phyloP scores from a whole-genome alignment of 2,797 vertebrate species.

The Aldrovandia affinis region DNA sequence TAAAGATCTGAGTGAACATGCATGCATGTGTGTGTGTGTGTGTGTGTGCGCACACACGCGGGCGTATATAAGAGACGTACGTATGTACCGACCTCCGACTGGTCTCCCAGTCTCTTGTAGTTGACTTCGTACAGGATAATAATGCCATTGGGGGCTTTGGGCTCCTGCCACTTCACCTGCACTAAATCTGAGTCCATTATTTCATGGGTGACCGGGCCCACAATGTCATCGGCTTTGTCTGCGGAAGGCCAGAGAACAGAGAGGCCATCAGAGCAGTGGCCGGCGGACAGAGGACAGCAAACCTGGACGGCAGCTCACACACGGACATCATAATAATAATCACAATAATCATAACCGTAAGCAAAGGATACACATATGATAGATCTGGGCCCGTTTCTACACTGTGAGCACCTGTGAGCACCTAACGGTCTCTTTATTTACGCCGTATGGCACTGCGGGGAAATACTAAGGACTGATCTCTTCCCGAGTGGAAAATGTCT shows the following conservation, averaged over 20 bases:
- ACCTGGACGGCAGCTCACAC: neutral
- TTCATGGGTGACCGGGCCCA: conserved; percentile 81
- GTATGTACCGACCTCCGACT: conserved; percentile 77
- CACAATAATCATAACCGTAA: neutral
- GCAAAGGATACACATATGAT: neutral
- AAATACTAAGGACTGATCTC: conserved; percentile 18
- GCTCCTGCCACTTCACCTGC: conserved; percentile 87
- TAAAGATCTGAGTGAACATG: conserved; percentile 40
- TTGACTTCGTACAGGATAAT: conserved; percentile 95
- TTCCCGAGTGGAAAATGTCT: neutral
- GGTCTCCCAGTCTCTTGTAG: conserved; percentile 84
- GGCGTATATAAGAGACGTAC: neutral
- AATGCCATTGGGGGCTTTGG: conserved; percentile 88
- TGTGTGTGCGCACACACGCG: neutral
- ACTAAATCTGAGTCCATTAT: conserved; percentile 76
- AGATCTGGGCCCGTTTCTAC: neutral
- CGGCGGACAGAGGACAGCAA: neutral
- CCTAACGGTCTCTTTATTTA: neutral
- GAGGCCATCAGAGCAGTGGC: neutral
- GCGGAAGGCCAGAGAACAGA: conserved; percentile 15
- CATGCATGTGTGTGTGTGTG: neutral
- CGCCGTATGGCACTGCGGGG: neutral
- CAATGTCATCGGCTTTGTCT: conserved; percentile 92
- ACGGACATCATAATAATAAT: neutral
- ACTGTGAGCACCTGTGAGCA: neutral